These are phyloP conservation scores for Polydrusus tereticollis DNA, from an alignment of 2,888 invertebrate genomes.

Conservation along the genomic window DNA sequence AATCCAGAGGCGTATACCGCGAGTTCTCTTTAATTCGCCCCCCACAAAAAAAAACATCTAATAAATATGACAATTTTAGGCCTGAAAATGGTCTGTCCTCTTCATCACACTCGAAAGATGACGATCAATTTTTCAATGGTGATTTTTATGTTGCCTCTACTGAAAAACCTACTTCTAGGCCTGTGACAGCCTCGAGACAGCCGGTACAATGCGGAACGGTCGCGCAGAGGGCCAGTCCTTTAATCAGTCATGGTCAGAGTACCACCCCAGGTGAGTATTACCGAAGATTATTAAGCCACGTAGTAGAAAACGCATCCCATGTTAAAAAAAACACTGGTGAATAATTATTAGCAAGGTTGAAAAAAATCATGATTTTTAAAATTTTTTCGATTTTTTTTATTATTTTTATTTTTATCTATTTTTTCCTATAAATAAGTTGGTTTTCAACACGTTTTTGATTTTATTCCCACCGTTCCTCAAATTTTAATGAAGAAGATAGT, in stretches of 20 bases:
- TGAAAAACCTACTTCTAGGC: constrained; percentile 40
- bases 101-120: constrained; percentile 11
- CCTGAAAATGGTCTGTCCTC: background rate
- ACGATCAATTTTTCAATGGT: constrained; percentile 57
- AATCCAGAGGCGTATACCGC: no score
- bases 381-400: no score
- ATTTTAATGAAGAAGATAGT: no score
- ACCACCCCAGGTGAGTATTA: constrained; percentile 70
- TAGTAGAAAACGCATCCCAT: no score
- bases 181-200: constrained; percentile 22
- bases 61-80: constrained; percentile 17
- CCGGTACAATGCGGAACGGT: constrained; percentile 66
- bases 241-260: constrained; percentile 73
- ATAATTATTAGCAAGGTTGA: no score
- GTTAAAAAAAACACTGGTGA: no score
- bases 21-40: background rate
- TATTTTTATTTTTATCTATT: no score
- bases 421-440: no score
- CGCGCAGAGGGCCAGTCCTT: constrained; percentile 68
- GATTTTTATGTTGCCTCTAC: constrained; percentile 53
- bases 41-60: background rate
- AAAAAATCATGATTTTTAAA: no score
- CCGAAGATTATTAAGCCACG: background rate
- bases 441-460: no score
- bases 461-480: no score